Base-by-base conservation (phyloP, 2,888 invertebrate species). In the Melolontha melolontha region DNA sequence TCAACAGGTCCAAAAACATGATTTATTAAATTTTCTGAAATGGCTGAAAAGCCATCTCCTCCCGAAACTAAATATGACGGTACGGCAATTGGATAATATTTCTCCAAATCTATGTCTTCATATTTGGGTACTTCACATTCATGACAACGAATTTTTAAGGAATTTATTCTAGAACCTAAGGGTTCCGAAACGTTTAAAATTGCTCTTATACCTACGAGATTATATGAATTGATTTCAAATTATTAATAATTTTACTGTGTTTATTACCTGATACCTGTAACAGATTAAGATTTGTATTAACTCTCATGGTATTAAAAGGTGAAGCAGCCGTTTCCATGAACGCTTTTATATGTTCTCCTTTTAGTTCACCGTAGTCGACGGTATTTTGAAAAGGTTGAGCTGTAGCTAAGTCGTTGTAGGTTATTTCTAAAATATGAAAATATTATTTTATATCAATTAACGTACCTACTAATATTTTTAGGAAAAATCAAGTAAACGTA, bases 371-470 rank as follows among this genome's bases (percentile, higher is more conserved):
- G 12, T 68, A 64, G 17, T 92, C 90, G 68, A 94, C 84, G 52
- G 87, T 88, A 81, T 94, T 94, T 77, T 89, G 89, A 78, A 95
- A 95, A 0, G 95, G 95, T 69, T 90, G 85, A 17, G 90, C 87
- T 74, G 89, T 88, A 5, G 92, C 82, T 7, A 94, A 77, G 67
- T 90, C 90, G 59, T 89, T 90, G 44, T 89, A 90, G 0, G 92
- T 92, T 11, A 92, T 87, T 8, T 90, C 93, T 92, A 79, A 10
- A 84, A 17, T 10, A 14, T 14, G 27, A 14, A 12, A 11, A 27
- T 5, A 14, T 7, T 57, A 22, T 22, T 22, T 22, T 22, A 22
- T 4, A 2, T 22, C 22, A 2, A 22, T 22, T 22, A 22, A 22
- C 22, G 4, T 7, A 10, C 6, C 11, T n/a, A 12, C 1, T 1